Conservation (phyloP, 2,113 vertebrate genomes). For the Ariopsis seemanni region DNA sequence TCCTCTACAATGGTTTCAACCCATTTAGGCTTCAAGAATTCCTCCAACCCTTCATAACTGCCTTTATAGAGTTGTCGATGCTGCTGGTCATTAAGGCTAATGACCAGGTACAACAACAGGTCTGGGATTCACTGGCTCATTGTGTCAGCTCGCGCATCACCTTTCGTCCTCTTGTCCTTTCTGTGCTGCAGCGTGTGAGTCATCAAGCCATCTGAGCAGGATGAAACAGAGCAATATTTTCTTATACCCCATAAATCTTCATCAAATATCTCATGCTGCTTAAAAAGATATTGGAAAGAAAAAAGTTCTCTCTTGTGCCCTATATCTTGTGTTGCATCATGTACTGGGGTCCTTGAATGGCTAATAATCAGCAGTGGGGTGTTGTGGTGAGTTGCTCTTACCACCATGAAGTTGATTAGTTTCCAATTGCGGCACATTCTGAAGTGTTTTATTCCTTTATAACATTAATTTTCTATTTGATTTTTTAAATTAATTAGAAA, state of each 20-base stretch:
- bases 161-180: neutral
- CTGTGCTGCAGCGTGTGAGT: slow-evolving; percentile 2
- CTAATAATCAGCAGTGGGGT: neutral
- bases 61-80: neutral
- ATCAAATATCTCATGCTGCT: neutral
- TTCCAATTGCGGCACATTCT: neutral
- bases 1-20: neutral
- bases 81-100: slow-evolving; percentile 8
- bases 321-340: neutral
- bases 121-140: slow-evolving; percentile 10
- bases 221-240: neutral
- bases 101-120: slow-evolving; percentile 1
- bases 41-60: neutral
- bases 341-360: neutral
- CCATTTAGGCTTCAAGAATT: neutral
- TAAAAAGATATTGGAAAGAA: neutral
- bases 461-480: neutral
- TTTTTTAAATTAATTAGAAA: neutral
- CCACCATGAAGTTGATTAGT: neutral
- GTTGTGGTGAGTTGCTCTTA: neutral
- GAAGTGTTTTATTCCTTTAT: neutral
- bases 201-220: neutral
- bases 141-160: neutral
- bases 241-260: neutral
- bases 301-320: neutral